These are phyloP conservation scores for Sorex maritimensis DNA, from an alignment of 2,797 vertebrate genomes.

Conservation along the genomic window DNA sequence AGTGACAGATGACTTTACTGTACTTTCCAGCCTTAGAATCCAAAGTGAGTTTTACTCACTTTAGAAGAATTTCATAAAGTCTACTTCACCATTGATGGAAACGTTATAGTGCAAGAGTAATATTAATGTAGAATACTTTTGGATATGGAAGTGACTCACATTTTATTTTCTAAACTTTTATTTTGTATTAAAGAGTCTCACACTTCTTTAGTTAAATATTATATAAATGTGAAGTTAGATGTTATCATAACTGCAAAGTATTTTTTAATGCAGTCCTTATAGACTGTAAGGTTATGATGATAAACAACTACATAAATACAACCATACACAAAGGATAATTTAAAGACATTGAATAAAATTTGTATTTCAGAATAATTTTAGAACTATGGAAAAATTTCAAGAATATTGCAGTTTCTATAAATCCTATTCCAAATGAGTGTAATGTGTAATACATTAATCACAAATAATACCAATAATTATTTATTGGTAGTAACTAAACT, in stretches of 20 bases:
- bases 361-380: too few species aligned
- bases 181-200: background rate
- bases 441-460: background rate
- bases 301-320: slow-evolving; percentile 73
- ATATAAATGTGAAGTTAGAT: slow-evolving; percentile 39
- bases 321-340: slow-evolving; percentile 64
- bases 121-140: background rate
- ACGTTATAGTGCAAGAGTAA: slow-evolving; percentile 14
- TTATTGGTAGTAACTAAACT: background rate
- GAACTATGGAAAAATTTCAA: background rate
- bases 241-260: slow-evolving; percentile 49
- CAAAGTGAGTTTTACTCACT: slow-evolving; percentile 17
- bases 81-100: slow-evolving; percentile 16
- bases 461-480: background rate
- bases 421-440: background rate
- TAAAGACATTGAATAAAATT: background rate
- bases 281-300: slow-evolving; percentile 2
- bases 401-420: background rate
- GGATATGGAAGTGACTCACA: background rate
- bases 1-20: background rate
- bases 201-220: slow-evolving; percentile 19
- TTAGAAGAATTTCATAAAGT: background rate
- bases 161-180: slow-evolving; percentile 41
- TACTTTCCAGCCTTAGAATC: slow-evolving; percentile 22
- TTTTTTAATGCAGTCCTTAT: slow-evolving; percentile 9